Base-by-base conservation (phyloP, 2,888 invertebrate species). In the Tanaodytes sp. region DNA sequence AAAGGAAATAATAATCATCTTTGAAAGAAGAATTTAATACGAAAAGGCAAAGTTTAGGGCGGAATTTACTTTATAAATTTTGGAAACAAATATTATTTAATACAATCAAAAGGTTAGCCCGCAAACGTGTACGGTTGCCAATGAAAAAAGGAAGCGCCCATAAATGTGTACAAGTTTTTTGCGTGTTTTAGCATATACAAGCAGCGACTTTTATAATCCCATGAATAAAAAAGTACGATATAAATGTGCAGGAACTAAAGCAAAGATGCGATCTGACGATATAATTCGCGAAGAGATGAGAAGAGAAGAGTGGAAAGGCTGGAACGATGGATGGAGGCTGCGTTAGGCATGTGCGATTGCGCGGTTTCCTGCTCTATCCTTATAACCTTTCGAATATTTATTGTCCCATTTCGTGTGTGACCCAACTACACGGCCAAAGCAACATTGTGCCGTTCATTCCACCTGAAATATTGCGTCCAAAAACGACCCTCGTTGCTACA, bases 311-410 rank as follows among this genome's bases (percentile, higher is more conserved):
- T n/a, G n/a, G n/a, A n/a, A n/a, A n/a, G n/a, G n/a, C n/a, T n/a
- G n/a, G n/a, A n/a, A n/a, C n/a, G n/a, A n/a, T n/a, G n/a, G n/a
- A n/a, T n/a, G n/a, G n/a, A n/a, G n/a, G n/a, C n/a, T n/a, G n/a
- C n/a, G n/a, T n/a, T n/a, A n/a, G n/a, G n/a, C n/a, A n/a, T 61
- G 39, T 43, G 36, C 36, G 65, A 42, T 48, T 36, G 49, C 58
- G 43, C 49, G 52, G 63, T 63, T 58, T 33, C 42, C 46, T 9
- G 33, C 16, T 43, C 27, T 45, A 59, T 45, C 59, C 71, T 76
- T 71, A 71, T 74, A n/a, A n/a, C 71, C 73, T 30, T 23, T 46
- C 48, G 76, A 77, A 78, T 79, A 79, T 81, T 81, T 81, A 80
- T 79, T 75, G 76, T 75, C 72, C 77, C 76, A 77, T 79, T 79